Evolutionary conservation across 2,888 invertebrate species (phyloP), one percentile per base, ranked within the genome.

Genomic region (Leptinotarsa haldemani): DNA sequence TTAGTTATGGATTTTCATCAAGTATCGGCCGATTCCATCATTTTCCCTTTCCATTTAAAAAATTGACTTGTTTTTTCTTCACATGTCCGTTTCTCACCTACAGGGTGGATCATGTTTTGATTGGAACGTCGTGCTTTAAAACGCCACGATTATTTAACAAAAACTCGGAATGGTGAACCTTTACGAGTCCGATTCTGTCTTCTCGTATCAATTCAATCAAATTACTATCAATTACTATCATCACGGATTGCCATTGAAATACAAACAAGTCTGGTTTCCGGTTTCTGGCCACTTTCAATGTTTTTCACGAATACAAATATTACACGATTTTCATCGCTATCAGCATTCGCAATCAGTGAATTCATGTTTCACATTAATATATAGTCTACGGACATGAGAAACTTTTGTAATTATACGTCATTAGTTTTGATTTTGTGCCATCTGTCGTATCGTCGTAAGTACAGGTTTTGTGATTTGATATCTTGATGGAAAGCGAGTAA

Each of bases 171-270:
- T 40, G 3, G 40, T 40, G 40, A 40, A 40, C 9, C 40, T n/a
- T 22, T 40, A 18, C 15, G n/a, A 48, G n/a, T 46, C 48, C 58
- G 4, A 69, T 46, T 46, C 46, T 50, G 50, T 48, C 46, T 65
- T 16, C 47, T 46, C 5, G 20, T 56, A 56, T 13, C 25, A 16
- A 30, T 30, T 40, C 30, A 61, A 30, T 61, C 15, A 40, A 61
- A 61, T 61, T 40, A 61, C 61, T 61, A 40, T 61, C 25, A 61
- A 61, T 61, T 30, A 61, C 61, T 61, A 40, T 61, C 25, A 61
- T 61, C 16, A 61, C 18, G n/a, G 25, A 61, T 61, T 40, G 61
- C 61, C 40, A 61, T 61, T 61, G 40, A 61, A 61, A 61, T 61
- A n/a, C n/a, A 25, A 61, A 30, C 61, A 20, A 61, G n/a, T 30